Base-by-base conservation (phyloP, 2,888 invertebrate species). In the Bruchidius siliquastri region DNA sequence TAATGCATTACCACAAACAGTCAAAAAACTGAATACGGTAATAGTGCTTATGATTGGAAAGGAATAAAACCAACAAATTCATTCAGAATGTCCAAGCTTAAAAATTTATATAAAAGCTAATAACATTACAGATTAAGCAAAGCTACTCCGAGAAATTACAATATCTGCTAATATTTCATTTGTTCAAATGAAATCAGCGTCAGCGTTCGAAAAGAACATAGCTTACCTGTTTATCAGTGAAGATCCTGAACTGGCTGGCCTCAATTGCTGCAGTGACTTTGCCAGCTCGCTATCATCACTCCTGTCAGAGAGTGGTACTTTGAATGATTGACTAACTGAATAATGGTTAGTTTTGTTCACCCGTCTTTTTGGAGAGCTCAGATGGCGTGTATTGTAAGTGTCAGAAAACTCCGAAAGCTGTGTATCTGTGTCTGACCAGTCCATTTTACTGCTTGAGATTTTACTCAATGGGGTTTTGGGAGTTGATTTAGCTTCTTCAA, bases 351-450 rank as follows among this genome's bases (percentile, higher is more conserved):
- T 79, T 74, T 82, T 84, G 74, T 82, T 83, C 22, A 84, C 79
- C 80, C 83, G 85, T 32, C 82, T 81, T 77, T 87, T 86, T 0
- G 87, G 87, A 0, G 87, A 87, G 76, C 85, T 84, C 69, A 87
- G 80, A 78, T 87, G 87, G 68, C 85, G 81, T 3, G 84, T 81
- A 77, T 79, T 82, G 8, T 77, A 77, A 2, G 73, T 78, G 74
- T 85, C 85, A 20, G 82, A 84, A 70, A 83, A 81, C 75, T 86
- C 85, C 20, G 85, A 86, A 1, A 71, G 18, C 69, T 84, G 78
- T 0, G 86, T 86, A 69, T 87, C 87, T 75, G 81, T 86, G 76
- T 87, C 87, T 0, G 86, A 86, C 86, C 86, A 86, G 79, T 87
- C 87, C 71, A 85, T 75, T 75, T 85, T 86, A 0, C 83, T 83